Conservation (phyloP, 92 coral and sea anemone genomes). For the Paragorgia papillata region DNA sequence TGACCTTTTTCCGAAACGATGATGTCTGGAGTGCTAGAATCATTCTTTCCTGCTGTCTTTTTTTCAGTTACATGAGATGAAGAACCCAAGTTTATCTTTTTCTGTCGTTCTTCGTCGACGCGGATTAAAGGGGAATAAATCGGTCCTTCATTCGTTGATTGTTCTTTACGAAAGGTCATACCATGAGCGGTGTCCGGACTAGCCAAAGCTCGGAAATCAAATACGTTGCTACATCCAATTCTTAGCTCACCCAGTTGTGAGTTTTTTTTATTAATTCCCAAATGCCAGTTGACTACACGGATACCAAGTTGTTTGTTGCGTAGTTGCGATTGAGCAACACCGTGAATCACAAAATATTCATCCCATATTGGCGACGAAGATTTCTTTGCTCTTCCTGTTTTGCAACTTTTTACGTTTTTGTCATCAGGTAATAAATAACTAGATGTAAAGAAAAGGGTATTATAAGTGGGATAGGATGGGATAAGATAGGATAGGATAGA, state of each 20-base stretch:
- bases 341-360: constrained; percentile 82
- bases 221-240: constrained; percentile 68
- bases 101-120: neutral
- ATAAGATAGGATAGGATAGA: no score
- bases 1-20: neutral
- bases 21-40: neutral
- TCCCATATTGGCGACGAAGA: constrained; percentile 87
- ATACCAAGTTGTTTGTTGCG: constrained; percentile 79
- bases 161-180: constrained; percentile 46
- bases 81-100: constrained; percentile 1
- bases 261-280: constrained; percentile 58
- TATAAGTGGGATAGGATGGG: no score
- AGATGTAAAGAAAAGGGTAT: neutral
- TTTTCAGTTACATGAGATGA: neutral
- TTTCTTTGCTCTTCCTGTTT: constrained; percentile 69
- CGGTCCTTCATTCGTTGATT: neutral
- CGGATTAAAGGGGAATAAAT: constrained; percentile 16
- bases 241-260: constrained; percentile 79
- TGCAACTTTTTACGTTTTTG: constrained; percentile 81
- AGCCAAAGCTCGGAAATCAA: constrained; percentile 57
- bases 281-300: constrained; percentile 72
- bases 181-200: constrained; percentile 55
- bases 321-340: constrained; percentile 71
- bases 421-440: constrained; percentile 86
- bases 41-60: neutral